These are phyloP conservation scores for Anastrepha obliqua DNA, from an alignment of 1,140 invertebrate species.

Conservation along the genomic window DNA sequence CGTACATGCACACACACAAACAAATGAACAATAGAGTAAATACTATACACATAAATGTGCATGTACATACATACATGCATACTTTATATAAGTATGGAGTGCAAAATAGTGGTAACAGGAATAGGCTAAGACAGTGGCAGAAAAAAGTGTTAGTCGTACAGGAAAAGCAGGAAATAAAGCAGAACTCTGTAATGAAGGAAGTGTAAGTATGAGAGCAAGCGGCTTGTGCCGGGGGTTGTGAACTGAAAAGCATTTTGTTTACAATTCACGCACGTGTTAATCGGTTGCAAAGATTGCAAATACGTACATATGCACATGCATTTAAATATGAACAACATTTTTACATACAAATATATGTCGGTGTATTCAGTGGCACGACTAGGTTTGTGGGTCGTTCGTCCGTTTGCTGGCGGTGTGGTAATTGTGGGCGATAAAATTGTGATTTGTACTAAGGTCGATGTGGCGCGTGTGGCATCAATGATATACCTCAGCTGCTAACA, in stretches of 20 bases:
- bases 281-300: conserved; percentile 14
- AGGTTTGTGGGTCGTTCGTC: not conserved
- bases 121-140: not conserved
- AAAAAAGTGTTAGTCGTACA: not conserved
- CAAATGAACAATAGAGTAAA: too few relatives aligned
- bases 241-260: conserved; percentile 44
- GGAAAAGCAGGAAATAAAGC: not conserved
- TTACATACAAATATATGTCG: not conserved
- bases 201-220: not conserved
- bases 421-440: conserved; percentile 37
- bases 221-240: not conserved
- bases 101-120: not conserved
- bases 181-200: not conserved
- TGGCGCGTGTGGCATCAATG: conserved; percentile 12
- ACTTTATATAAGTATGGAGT: too few relatives aligned
- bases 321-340: conserved; percentile 18
- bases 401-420: not conserved
- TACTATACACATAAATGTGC: too few relatives aligned
- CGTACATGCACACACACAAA: not conserved
- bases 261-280: conserved; percentile 54
- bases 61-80: too few relatives aligned
- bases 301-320: not conserved
- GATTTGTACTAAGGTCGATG: not conserved
- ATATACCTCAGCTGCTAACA: not conserved
- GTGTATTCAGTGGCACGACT: not conserved